Base-by-base conservation (phyloP, 2,888 invertebrate species). In the Thyatira batis region DNA sequence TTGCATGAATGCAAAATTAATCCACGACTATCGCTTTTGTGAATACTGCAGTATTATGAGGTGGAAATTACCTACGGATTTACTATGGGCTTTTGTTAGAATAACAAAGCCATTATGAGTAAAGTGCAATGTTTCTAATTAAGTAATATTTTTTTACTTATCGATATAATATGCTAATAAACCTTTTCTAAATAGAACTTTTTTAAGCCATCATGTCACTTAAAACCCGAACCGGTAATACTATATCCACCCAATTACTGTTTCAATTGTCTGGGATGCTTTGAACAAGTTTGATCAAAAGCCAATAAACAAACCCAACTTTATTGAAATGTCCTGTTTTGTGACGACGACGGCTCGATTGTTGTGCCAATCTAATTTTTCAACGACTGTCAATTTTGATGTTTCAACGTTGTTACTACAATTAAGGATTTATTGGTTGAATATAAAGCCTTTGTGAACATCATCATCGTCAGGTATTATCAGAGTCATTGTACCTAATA, bases 241-340 rank as follows among this genome's bases (percentile, higher is more conserved):
- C 30, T n/a, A 30, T 28, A 28, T 11, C 30, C 30, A 30, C 30
- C 30, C 30, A 30, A 30, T 30, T 30, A 30, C n/a, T n/a, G 30
- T 30, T 30, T 3, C 2, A 30, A 30, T 30, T 11, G n/a, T 10
- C 10, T 30, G 9, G 30, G 30, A 30, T 30, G n/a, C 52, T 67
- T 52, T 50, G 45, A 60, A 58, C 53, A 67, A 65, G 51, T 51
- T 50, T 56, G 52, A 60, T 67, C 62, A 63, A 67, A 66, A 63
- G 57, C 17, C 50, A 44, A 25, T 43, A 21, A 55, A 50, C 51
- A 54, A 60, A 45, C 55, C 49, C 61, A 52, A 58, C 30, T 30
- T 57, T 52, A 50, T 33, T 51, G 53, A 45, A 33, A 30, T 33
- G 11, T 33, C 33, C 8, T 13, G 13, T 13, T 33, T 4, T 3